Evolutionary conservation across 2,888 invertebrate species (phyloP), one percentile per base, ranked within the genome.

Genomic region (Crioceris asparagi): DNA sequence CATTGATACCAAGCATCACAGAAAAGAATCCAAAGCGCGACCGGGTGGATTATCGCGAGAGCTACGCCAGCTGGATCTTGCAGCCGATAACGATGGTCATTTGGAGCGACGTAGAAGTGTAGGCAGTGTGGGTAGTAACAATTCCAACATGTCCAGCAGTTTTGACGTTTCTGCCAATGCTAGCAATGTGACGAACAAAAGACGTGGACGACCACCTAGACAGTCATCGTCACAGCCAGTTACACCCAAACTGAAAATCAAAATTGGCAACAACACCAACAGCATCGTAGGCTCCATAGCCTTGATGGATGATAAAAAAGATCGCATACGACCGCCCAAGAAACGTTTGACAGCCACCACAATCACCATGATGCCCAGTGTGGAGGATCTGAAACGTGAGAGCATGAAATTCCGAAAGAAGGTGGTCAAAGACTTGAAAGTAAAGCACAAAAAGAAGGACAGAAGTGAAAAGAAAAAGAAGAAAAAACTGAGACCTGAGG

Each of bases 341-440:
- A 90, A 90, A 58, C 76, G 87, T 11, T 60, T 81, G 17, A 69
- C 75, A 25, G 70, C 67, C 40, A 69, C 43, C 17, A 40, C 35
- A 44, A 11, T 15, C 14, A 10, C 29, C 14, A 74, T 72, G 11
- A 75, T 73, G 43, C 83, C 83, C 0, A 79, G 79, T 43, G 75
- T 87, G 46, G 84, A 88, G 61, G 86, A 87, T 55, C 64, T 87
- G 32, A 79, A 79, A 44, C 74, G 86, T 2, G 85, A 88, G 53
- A 85, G 83, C 51, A 88, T 90, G 88, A 87, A 86, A 57, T 90
- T 75, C 62, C 72, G 90, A 11, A 77, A 81, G 45, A 77, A 75
- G 71, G 79, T 90, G 3, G 85, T 86, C 83, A 84, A 84, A 3
- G 81, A 82, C 54, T 86, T 87, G 55, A 80, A 80, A 41, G 79